phyloP scores from a whole-genome alignment of 1,140 invertebrate species.

The Polypedilum vanderplanki region DNA sequence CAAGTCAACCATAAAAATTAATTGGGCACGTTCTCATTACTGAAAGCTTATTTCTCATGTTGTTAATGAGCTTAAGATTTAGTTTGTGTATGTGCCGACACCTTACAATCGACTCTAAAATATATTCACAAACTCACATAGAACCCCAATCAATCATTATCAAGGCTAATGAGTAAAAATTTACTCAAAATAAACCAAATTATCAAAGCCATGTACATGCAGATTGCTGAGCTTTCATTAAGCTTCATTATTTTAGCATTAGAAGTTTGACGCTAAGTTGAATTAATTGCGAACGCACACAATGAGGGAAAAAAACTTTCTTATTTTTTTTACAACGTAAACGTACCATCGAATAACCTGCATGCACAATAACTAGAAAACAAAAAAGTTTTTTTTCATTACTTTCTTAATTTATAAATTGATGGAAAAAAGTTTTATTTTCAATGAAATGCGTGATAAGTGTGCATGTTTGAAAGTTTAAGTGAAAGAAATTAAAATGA shows the following conservation, averaged over 20 bases:
- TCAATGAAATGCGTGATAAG: neutral
- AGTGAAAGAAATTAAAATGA: too few relatives aligned
- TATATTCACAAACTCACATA: too few relatives aligned
- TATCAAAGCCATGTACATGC: neutral
- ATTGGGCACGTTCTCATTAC: neutral
- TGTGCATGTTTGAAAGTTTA: neutral
- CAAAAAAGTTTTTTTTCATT: neutral
- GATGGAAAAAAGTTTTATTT: neutral
- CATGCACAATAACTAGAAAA: neutral
- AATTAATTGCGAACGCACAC: neutral
- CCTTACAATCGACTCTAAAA: too few relatives aligned
- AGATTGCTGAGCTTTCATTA: neutral
- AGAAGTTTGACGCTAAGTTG: neutral
- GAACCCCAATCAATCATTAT: neutral
- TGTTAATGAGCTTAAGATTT: neutral
- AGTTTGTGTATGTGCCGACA: neutral
- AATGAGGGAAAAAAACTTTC: too few relatives aligned
- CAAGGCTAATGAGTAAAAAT: neutral
- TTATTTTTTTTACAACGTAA: neutral
- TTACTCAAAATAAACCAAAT: neutral
- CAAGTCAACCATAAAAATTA: constrained; percentile 13
- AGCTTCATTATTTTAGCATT: constrained; percentile 10
- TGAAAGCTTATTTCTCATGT: constrained; percentile 10
- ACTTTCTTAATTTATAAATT: neutral
- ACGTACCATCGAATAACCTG: neutral